Evolutionary conservation across 2,888 invertebrate species (phyloP).

Genomic region (Phragmatobia fuliginosa): DNA sequence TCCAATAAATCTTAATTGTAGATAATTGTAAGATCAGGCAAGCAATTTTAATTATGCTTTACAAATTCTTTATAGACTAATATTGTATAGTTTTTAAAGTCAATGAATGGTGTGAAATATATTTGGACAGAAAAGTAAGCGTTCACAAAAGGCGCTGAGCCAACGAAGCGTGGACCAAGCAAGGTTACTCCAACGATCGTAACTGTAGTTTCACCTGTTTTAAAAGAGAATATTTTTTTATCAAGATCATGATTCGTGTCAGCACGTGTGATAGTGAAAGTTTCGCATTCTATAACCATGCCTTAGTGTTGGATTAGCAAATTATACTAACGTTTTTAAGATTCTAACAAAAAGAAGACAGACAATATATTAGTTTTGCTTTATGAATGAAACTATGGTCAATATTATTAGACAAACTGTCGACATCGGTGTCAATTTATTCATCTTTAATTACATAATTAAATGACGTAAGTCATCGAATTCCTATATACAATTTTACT

Average conservation of each 20-base stretch:
- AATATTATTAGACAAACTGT: background rate
- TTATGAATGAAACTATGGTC: background rate
- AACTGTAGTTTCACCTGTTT: slow-evolving; percentile 67
- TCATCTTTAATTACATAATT: background rate
- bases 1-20: no score
- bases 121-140: slow-evolving; percentile 54
- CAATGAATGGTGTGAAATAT: slow-evolving; percentile 55
- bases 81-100: slow-evolving; percentile 39
- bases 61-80: slow-evolving; percentile 42
- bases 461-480: background rate
- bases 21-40: no score
- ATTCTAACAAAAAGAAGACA: background rate
- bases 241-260: slow-evolving; percentile 57
- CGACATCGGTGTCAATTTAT: background rate
- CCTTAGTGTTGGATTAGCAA: slow-evolving; percentile 17
- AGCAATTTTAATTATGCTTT: slow-evolving; percentile 21
- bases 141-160: slow-evolving; percentile 59
- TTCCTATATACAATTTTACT: background rate
- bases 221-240: slow-evolving; percentile 51
- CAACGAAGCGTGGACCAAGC: slow-evolving; percentile 65
- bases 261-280: slow-evolving; percentile 69
- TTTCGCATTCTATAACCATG: slow-evolving; percentile 33
- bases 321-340: background rate
- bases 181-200: slow-evolving; percentile 64
- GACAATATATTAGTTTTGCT: background rate